Conservation (phyloP, 2,113 vertebrate genomes). For the Vireo altiloquus region DNA sequence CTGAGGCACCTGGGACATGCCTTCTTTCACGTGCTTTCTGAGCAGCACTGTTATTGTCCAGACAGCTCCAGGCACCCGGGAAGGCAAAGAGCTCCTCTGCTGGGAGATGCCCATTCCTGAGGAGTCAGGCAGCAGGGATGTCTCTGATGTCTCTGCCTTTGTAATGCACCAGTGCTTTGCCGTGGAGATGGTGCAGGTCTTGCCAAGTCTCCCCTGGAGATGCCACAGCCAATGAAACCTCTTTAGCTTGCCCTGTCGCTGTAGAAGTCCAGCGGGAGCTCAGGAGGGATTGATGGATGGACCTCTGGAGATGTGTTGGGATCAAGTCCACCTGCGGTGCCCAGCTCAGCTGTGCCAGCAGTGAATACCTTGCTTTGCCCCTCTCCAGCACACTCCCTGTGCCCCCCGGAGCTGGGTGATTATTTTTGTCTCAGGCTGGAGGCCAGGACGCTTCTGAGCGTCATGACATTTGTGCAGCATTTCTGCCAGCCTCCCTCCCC, state of each 20-base stretch:
- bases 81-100: background rate
- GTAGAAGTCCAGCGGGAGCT: background rate
- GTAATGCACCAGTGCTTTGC: background rate
- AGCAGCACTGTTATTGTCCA: background rate
- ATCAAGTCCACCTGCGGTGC: background rate
- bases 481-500: background rate
- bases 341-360: background rate
- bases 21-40: background rate
- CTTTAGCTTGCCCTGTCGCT: background rate
- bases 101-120: background rate
- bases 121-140: background rate
- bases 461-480: background rate
- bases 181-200: background rate
- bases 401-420: background rate
- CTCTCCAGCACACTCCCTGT: background rate
- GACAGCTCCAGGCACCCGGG: background rate
- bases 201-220: background rate
- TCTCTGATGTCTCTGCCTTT: background rate
- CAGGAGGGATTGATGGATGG: background rate
- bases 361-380: background rate
- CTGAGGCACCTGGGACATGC: background rate
- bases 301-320: background rate
- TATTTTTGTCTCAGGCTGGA: constrained; percentile 1
- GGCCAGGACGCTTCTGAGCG: background rate
- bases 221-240: background rate